Base-by-base conservation (phyloP, 2,797 vertebrate genomes). In the Fundulus diaphanus region DNA sequence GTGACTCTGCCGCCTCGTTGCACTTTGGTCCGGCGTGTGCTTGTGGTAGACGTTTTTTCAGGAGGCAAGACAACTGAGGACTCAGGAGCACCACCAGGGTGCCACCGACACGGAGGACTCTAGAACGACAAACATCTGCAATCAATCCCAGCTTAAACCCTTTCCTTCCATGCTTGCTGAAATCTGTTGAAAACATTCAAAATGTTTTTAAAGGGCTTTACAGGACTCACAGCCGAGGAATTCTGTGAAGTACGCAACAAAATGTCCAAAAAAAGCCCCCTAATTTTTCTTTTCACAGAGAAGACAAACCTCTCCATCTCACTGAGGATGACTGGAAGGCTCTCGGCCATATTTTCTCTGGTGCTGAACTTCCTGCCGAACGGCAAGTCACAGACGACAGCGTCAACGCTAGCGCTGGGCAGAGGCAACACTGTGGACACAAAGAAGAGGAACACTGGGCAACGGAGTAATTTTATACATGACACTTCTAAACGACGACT, bases 321-420 rank as follows among this genome's bases (percentile, higher is more conserved):
- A 73, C 85, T 84, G 24, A 99, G 93, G 86, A 97, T 94, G 77
- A 84, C 71, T 1, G 94, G 96, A 8, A 98, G 88, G 1, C 90
- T 78, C 71, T 92, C 79, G 78, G 85, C 90, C 91, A 94, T 93
- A 77, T 96, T 92, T 59, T 91, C 83, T 65, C 84, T 94, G 83
- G 92, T 93, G 83, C 94, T 95, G 87, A 98, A 99, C 91, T 98
- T 99, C 90, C 96, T 97, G 71, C 98, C 98, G 90, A 99, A 99
- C 0, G 97, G 97, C 86, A 99, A 89, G 86, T 99, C 97, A 35
- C 96, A 97, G 89, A 99, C 89, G 66, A 99, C 90, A 9, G 92
- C 85, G 20, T 98, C 95, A 0, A 97, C 93, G 72, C 95, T 96
- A 81, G 92, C 91, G 2, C 95, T 92, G 33, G 94, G 90, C 70